Evolutionary conservation across 2,797 vertebrate genomes (phyloP), one percentile per base, ranked within the genome.

Genomic region (Acrossocheilus wenchowensis): DNA sequence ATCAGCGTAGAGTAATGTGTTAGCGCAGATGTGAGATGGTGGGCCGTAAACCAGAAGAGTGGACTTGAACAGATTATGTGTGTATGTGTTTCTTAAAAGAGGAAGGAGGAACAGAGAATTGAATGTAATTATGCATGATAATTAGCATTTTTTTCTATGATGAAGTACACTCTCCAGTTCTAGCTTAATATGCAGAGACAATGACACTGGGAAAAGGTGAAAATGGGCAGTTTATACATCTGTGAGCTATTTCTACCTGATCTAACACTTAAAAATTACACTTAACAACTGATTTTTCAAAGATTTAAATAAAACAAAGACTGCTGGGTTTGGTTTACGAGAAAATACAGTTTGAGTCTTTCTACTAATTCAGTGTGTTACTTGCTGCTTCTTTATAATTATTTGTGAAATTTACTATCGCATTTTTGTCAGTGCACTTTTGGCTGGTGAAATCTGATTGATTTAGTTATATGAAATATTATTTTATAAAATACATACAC

Each of bases 1-100:
- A 84, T 79, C 64, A 85, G 26, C 39, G 15, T 54, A 26, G 64
- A 71, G 26, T 69, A 81, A 77, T 77, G 60, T 75, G 36, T 78
- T 68, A 68, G 66, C 6, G 26, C 66, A 71, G 66, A 69, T 85
- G 66, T 75, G 43, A 62, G 43, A 75, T 62, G 64, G 57, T 85
- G 48, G 50, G 50, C 39, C 43, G 52, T 72, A 60, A 80, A 80
- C n/a, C 26, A 54, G 62, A 78, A 66, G 68, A 36, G 71, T 68
- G 26, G 79, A 69, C 45, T 14, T 41, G 17, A 50, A 52, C 74
- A 84, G 52, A 62, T 82, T 71, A 39, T 62, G 71, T 7, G 48
- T 77, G 45, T 41, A 23, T 72, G 77, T 62, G 77, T 50, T 57
- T 39, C 48, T 39, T 43, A 72, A 82, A 82, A 7, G 48, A 72